These are phyloP conservation scores for Acinonyx jubatus DNA, from an alignment of 2,113 vertebrate genomes.

Conservation along the genomic window DNA sequence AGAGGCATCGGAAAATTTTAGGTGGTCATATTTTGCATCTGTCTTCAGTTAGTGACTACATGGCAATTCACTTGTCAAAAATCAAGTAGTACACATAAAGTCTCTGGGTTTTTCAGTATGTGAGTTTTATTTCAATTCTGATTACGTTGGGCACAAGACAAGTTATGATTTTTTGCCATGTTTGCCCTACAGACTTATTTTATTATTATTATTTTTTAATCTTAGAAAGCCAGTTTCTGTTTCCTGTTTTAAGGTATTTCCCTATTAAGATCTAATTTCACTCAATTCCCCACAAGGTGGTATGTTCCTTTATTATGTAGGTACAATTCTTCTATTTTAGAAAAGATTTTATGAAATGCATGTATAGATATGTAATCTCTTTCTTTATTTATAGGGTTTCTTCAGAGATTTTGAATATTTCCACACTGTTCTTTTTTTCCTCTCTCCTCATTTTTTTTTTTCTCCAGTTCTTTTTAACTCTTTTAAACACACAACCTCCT, in stretches of 20 bases:
- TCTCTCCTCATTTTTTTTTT: not conserved
- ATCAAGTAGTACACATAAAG: not conserved
- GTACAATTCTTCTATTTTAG: not conserved
- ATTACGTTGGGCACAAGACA: not conserved
- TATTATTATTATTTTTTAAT: not conserved
- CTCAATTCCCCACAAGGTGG: not conserved
- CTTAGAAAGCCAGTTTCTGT: not conserved
- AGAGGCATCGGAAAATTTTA: not conserved
- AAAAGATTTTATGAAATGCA: not conserved
- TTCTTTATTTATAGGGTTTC: not conserved
- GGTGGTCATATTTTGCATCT: not conserved
- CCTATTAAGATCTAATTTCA: not conserved
- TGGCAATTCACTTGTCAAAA: not conserved
- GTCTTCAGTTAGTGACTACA: not conserved
- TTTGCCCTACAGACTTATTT: not conserved
- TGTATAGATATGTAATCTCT: not conserved
- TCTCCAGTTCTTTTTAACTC: not conserved
- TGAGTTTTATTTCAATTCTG: not conserved
- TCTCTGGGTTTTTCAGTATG: not conserved
- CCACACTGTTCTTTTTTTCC: not conserved
- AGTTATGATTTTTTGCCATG: not conserved
- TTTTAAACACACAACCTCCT: not conserved
- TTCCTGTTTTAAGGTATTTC: not conserved
- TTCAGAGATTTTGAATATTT: not conserved
- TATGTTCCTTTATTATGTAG: not conserved